These are phyloP conservation scores for Harlomillsia oculata DNA, from an alignment of 1,140 invertebrate species.

Conservation along the genomic window DNA sequence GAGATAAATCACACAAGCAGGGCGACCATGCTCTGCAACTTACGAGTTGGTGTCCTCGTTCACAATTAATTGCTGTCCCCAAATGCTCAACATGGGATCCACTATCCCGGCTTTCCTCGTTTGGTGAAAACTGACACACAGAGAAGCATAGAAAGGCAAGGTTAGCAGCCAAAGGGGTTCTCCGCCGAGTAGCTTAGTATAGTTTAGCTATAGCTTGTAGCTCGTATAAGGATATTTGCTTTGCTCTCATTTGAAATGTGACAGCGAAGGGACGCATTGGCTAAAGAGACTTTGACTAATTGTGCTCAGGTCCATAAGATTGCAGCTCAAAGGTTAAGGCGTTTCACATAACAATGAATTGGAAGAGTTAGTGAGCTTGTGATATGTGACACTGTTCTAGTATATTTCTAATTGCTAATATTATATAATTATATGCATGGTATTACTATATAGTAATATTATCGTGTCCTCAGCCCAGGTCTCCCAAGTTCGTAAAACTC, in stretches of 20 bases:
- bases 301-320: no score
- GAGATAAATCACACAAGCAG: conserved; percentile 17
- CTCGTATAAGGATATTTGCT: neutral
- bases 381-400: no score
- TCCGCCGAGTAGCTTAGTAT: neutral
- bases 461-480: neutral
- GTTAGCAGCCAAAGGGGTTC: neutral
- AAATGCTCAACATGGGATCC: conserved; percentile 93
- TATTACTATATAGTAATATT: no score
- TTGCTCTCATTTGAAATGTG: no score
- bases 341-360: no score
- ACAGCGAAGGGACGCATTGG: no score
- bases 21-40: conserved; percentile 41
- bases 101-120: conserved; percentile 88
- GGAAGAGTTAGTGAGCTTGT: no score
- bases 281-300: no score
- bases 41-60: conserved; percentile 92
- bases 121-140: conserved; percentile 65
- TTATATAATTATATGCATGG: no score
- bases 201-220: neutral
- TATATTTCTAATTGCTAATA: no score
- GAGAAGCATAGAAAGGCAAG: conserved; percentile 6
- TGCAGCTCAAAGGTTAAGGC: no score
- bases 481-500: conserved; percentile 37
- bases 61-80: conserved; percentile 92